Base-by-base conservation (phyloP, 2,888 invertebrate species). In the Nemoura dubitans region DNA sequence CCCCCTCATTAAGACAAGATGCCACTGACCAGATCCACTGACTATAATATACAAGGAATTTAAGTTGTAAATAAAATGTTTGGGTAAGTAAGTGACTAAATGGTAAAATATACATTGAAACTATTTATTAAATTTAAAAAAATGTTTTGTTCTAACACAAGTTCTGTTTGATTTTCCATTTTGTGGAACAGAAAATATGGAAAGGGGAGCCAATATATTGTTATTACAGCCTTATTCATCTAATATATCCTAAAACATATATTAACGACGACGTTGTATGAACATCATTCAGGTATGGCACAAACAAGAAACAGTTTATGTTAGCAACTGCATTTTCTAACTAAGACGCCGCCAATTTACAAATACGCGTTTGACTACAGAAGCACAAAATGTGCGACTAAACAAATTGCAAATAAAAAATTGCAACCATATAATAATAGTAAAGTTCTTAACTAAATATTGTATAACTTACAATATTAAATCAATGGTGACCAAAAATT, bases 221-320 rank as follows among this genome's bases (percentile, higher is more conserved):
- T 59, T 59, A 59, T 21, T 59, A 59, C 59, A 59, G 59, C 59
- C 59, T 21, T 59, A 59, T 59, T 59, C 59, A 59, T 7, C 59
- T 59, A 59, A 21, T 59, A 16, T 16, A 7, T 16, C 59, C 59
- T 21, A 16, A 59, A 59, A 59, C 59, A 59, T 59, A 59, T 59
- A 59, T 59, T 59, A 59, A 59, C 59, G 59, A 59, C 21, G 59
- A 21, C 21, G 21, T 59, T 59, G 21, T 21, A 14, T 59, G 59
- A 59, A 59, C 59, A 59, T 59, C 59, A 59, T 10, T 59, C 59
- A 78, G 10, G 78, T 78, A 78, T 78, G 78, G 78, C 78, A 78
- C 78, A 78, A 78, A 78, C 78, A 78, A 78, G 78, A 78, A 26
- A 78, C 27, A 78, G 26, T 78, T 78, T 10, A 78, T n/a, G n/a